These are phyloP conservation scores for Mobula hypostoma DNA, from an alignment of 2,113 vertebrate genomes.

Conservation along the genomic window DNA sequence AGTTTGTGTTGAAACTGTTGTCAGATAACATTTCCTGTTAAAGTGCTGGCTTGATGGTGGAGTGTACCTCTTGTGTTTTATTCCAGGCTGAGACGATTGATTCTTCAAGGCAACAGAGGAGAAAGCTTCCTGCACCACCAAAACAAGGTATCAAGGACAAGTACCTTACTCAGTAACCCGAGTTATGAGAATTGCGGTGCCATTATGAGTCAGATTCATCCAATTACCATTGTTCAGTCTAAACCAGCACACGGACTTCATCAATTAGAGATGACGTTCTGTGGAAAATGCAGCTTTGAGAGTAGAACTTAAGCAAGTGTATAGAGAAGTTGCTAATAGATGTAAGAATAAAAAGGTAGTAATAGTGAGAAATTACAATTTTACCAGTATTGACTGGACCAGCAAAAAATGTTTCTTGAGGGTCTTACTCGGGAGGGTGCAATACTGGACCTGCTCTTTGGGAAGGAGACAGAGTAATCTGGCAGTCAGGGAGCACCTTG, in stretches of 20 bases:
- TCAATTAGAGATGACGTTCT: not conserved
- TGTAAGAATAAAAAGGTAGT: no score
- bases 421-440: no score
- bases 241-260: no score
- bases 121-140: constrained; percentile 88
- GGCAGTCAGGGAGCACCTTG: no score
- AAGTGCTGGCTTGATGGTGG: not conserved
- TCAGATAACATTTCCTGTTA: not conserved
- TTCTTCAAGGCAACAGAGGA: constrained; percentile 85
- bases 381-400: no score
- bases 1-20: not conserved
- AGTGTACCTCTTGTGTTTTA: constrained; percentile 35
- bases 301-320: no score
- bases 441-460: no score
- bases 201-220: not conserved
- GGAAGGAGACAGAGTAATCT: no score
- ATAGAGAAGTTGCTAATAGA: no score
- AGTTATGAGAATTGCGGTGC: not conserved
- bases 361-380: no score
- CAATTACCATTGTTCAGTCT: not conserved
- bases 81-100: constrained; percentile 84
- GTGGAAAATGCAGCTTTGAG: no score
- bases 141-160: constrained; percentile 61
- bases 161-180: not conserved
- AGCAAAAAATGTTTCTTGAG: no score